Evolutionary conservation across 2,888 invertebrate species (phyloP), one percentile per base, ranked within the genome.

Genomic region (Eubasilissa splendida): DNA sequence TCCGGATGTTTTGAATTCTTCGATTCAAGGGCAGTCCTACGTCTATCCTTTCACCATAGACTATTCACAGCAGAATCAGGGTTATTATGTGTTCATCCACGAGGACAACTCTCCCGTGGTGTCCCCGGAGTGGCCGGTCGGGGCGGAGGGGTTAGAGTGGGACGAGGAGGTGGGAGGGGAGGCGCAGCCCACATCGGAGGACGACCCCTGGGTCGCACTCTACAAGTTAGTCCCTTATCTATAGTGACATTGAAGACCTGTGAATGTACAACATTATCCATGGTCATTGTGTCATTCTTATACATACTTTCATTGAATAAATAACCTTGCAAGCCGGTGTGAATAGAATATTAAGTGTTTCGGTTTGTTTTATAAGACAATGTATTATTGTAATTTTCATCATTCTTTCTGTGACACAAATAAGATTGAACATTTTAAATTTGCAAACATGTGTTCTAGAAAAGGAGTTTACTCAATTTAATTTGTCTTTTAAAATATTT

Each of bases 61-160:
- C 74, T 83, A 82, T 66, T 76, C 80, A 5, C 71, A 79, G 52
- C 84, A 82, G 56, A 84, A 84, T 74, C 84, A 84, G 75, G 84
- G 84, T 5, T 84, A 84, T 63, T 84, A 82, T 65, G 82, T 84
- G 3, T 82, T 81, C 33, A 84, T 84, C 52, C 82, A 84, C 31
- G 81, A 82, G 22, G 84, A 84, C 14, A 78, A 76, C 54, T 77
- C 82, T 56, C 81, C 84, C 8, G 58, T 80, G 11, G 50, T 78
- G 56, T 77, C 84, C 52, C 77, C 84, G 8, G 84, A 84, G 52
- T 82, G 77, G 63, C 58, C 70, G 0, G 60, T 59, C 54, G 73
- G 92, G 12, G 92, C 92, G 92, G 92, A 93, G 85, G 93, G 93
- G 71, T 88, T 95, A 60, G 94, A 95, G 86, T 95, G 95, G 95